phyloP scores from a whole-genome alignment of 2,797 vertebrate genomes.

The Mus minutoides region DNA sequence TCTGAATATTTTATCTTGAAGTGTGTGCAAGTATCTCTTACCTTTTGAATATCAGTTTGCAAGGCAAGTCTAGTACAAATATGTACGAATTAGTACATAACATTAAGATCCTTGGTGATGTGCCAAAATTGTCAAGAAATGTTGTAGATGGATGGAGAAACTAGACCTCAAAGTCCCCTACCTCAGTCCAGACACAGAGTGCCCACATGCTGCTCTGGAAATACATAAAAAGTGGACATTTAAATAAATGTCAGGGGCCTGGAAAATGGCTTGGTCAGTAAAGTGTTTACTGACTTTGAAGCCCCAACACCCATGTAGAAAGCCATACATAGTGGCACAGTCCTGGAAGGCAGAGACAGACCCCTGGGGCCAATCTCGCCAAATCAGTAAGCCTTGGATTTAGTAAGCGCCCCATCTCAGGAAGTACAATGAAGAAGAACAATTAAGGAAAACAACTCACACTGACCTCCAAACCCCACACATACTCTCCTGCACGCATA shows the following conservation, averaged over 20 bases:
- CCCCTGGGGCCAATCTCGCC: background rate
- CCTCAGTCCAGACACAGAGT: constrained; percentile 29
- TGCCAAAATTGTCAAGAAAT: constrained; percentile 58
- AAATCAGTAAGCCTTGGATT: background rate
- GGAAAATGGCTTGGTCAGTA: background rate
- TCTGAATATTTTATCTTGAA: constrained; percentile 55
- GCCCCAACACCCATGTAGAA: too few relatives aligned
- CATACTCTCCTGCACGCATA: background rate
- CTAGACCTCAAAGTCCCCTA: constrained; percentile 40
- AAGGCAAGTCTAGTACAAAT: constrained; percentile 60
- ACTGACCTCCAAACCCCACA: background rate
- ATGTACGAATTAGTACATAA: constrained; percentile 38
- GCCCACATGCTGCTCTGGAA: constrained; percentile 39
- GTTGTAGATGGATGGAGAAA: background rate
- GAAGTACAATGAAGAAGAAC: background rate
- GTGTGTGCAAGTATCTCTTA: constrained; percentile 49
- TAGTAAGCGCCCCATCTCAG: background rate
- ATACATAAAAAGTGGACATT: background rate
- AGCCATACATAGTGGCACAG: background rate
- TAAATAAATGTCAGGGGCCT: background rate
- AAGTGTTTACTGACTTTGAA: background rate
- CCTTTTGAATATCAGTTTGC: constrained; percentile 51
- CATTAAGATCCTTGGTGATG: constrained; percentile 10
- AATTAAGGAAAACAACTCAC: background rate
- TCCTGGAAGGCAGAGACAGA: background rate